A percentile compares a stretch with the other conserved stretches of the same genome.
phyloP scores from a whole-genome alignment of 2,113 vertebrate species.

The Poecile atricapillus region DNA sequence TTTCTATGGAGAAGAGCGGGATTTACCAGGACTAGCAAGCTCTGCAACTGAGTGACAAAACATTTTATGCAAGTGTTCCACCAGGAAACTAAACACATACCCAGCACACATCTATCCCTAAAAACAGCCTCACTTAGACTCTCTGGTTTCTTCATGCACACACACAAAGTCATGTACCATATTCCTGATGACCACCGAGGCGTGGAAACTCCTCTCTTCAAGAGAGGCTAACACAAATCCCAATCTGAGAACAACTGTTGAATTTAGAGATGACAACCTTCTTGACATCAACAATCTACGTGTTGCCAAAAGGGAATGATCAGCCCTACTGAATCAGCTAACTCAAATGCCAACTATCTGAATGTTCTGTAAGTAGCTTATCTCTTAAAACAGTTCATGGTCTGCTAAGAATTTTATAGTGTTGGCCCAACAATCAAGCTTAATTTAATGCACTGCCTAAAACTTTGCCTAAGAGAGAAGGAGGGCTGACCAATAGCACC shows the following conservation, averaged over 20 bases:
- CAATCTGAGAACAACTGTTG: background rate
- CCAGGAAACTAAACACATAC: background rate
- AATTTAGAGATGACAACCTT: background rate
- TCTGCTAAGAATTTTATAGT: background rate
- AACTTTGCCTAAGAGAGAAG: background rate
- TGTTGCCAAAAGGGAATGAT: background rate
- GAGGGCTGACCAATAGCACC: background rate
- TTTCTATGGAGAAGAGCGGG: background rate
- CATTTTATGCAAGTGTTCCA: constrained; percentile 26
- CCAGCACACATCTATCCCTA: background rate
- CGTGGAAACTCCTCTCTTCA: background rate
- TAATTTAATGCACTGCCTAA: background rate
- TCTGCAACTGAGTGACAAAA: constrained; percentile 40
- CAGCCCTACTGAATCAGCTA: background rate
- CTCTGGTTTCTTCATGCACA: background rate
- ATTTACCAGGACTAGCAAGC: constrained; percentile 54
- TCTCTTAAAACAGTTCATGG: background rate
- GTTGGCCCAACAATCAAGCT: background rate
- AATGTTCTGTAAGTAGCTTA: background rate
- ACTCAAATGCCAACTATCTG: background rate
- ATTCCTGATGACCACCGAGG: background rate
- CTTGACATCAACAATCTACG: background rate
- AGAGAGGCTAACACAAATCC: background rate
- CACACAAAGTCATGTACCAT: background rate
- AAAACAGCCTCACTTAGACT: background rate